These are phyloP conservation scores for Drosophila limbata DNA, from an alignment of 2,888 invertebrate species.

Conservation along the genomic window DNA sequence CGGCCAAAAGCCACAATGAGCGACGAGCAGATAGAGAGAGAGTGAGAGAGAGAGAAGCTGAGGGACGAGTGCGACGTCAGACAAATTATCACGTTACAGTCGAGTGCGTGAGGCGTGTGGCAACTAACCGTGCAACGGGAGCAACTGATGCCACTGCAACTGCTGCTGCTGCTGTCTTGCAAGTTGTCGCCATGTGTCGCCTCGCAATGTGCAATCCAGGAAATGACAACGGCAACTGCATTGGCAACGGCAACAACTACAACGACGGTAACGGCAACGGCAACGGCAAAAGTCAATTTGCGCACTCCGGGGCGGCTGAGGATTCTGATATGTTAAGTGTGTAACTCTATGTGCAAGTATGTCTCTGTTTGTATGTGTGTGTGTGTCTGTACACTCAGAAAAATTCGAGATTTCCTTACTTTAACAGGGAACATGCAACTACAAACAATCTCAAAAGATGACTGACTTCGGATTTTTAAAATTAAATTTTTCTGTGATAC, in stretches of 20 bases:
- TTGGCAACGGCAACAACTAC: constrained; percentile 76
- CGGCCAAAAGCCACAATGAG: constrained; percentile 59
- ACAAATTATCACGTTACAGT: constrained; percentile 83
- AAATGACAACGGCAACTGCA: constrained; percentile 80
- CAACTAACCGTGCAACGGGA: constrained; percentile 46
- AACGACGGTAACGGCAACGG: constrained; percentile 70
- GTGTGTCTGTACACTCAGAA: neutral
- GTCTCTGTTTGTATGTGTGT: constrained; percentile 8
- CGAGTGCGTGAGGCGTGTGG: constrained; percentile 79
- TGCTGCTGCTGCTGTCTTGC: constrained; percentile 61
- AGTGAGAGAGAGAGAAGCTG: constrained; percentile 9
- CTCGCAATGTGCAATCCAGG: constrained; percentile 73
- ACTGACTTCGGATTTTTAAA: no score
- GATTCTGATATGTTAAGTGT: constrained; percentile 54
- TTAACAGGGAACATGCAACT: no score
- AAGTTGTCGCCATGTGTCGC: constrained; percentile 81
- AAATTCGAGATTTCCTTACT: no score
- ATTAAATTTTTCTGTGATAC: no score
- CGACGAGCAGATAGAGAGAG: constrained; percentile 40
- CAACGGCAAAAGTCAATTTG: constrained; percentile 80
- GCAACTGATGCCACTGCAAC: constrained; percentile 18
- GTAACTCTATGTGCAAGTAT: constrained; percentile 13
- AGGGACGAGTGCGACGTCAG: constrained; percentile 70
- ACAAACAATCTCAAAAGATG: no score
- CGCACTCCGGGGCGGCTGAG: constrained; percentile 64